Base-by-base conservation (phyloP, 2,888 invertebrate genomes). In the Conistra vaccinii region DNA sequence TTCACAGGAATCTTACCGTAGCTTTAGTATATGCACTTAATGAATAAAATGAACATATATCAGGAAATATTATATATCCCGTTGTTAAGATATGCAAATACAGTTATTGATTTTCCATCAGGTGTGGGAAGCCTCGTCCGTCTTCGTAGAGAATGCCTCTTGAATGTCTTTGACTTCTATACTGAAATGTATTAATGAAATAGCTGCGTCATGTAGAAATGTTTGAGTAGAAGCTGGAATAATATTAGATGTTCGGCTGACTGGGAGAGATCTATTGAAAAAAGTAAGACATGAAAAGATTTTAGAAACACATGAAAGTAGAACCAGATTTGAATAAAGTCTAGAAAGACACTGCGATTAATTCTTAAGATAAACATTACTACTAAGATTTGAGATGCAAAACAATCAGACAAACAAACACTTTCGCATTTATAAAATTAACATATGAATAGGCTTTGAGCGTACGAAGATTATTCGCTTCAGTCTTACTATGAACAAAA, bases 91-190 rank as follows among this genome's bases (percentile, higher is more conserved):
- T 90, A 92, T 90, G 91, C 87, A 89, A 90, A 92, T 90, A 74
- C 55, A 74, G 58, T 83, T 89, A 92, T 92, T 88, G 92, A 91
- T 91, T 91, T 91, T 84, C 88, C 87, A 90, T 91, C 90, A 90
- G 87, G 88, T 87, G 85, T 81, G 66, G 70, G 61, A 78, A 35
- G 71, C 69, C 71, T 82, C 81, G 79, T 79, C 45, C 55, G 82
- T 86, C 83, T 82, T 68, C 39, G 51, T 63, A 78, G 61, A 77
- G 69, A 83, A 80, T 61, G 72, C 80, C 76, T 86, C 61, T 78
- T 73, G 79, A 83, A 85, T 88, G 73, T 71, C 78, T 84, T 76
- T 67, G 73, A 87, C 84, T 85, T 85, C 75, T 70, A 73, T 72
- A 74, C 65, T 76, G 58, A 82, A 72, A 83, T 78, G 45, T 79